Base-by-base conservation (phyloP, 1,140 invertebrate genomes). In the Drosophila nigrodunni region DNA sequence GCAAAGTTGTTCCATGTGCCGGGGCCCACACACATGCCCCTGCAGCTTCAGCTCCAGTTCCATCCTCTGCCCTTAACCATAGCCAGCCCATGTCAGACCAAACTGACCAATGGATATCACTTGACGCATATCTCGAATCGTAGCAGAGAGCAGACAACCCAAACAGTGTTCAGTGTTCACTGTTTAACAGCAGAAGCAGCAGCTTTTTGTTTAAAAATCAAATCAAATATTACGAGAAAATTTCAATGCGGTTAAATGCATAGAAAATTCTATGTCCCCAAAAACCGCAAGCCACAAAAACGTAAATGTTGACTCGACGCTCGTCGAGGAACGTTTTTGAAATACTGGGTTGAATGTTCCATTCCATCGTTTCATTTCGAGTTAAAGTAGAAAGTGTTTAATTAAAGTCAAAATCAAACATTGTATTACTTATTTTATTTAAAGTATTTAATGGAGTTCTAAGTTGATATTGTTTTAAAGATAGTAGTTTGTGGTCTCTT, bases 211-310 rank as follows among this genome's bases (percentile, higher is more conserved):
- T 80, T 88, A 85, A 89, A 88, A 88, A 83, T 89, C 85, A 88
- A 89, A 89, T 89, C 85, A 89, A 89, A 89, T 89, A 89, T 89
- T 89, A 89, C 85, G 86, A 89, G 80, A 89, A 88, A 89, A 74
- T 89, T 88, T 89, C 72, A 78, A 81, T 89, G 85, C 46, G 85
- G 85, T 89, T 73, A 77, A 85, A 89, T 89, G 85, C 86, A 89
- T 89, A 78, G 78, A 61, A 89, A 89, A 89, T 89, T 73, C 69
- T 77, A 75, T 81, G 78, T 65, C 66, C 52, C 41, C 43, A 34
- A 34, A 30, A 30, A 13, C 11, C 15, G 52, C 54, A 89, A 75
- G 25, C 85, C 85, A 65, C 85, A 88, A 80, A 77, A 87, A 83
- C 83, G 83, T 77, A 88, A 87, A 87, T 87, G 83, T 87, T 87